Conservation (phyloP, 64 coral and sea anemone species). For the Pocillopora verrucosa region DNA sequence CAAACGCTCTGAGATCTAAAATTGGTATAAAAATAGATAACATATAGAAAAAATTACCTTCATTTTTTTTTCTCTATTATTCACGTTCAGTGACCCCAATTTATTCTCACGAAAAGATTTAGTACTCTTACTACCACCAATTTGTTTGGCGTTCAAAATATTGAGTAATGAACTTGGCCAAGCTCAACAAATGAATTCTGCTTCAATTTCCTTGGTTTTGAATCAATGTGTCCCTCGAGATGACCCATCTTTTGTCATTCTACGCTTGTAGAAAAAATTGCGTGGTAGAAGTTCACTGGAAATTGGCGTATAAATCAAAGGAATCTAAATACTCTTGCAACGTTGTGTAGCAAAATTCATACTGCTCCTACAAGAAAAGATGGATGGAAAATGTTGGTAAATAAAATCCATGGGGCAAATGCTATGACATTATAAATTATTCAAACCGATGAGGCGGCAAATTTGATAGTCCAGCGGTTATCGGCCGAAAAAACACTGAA, state of each 20-base stretch:
- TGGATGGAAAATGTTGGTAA: background rate
- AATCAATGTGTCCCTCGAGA: background rate
- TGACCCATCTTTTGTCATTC: background rate
- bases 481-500: no score
- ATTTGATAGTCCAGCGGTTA: no score
- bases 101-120: background rate
- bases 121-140: background rate
- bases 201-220: background rate
- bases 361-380: slow-evolving; percentile 78
- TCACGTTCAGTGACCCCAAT: background rate
- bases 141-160: background rate
- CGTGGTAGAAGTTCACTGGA: slow-evolving; percentile 31
- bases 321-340: slow-evolving; percentile 97
- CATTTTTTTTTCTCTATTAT: background rate
- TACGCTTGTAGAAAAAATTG: background rate
- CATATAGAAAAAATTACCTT: background rate
- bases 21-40: background rate
- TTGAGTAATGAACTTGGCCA: background rate
- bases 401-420: no score
- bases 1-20: background rate
- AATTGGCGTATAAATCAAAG: slow-evolving; percentile 94
- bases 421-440: no score
- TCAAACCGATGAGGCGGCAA: no score
- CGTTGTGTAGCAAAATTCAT: slow-evolving; percentile 95
- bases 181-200: background rate